Evolutionary conservation across 1,140 invertebrate genomes (phyloP).

Genomic region (Sycobia sp.): DNA sequence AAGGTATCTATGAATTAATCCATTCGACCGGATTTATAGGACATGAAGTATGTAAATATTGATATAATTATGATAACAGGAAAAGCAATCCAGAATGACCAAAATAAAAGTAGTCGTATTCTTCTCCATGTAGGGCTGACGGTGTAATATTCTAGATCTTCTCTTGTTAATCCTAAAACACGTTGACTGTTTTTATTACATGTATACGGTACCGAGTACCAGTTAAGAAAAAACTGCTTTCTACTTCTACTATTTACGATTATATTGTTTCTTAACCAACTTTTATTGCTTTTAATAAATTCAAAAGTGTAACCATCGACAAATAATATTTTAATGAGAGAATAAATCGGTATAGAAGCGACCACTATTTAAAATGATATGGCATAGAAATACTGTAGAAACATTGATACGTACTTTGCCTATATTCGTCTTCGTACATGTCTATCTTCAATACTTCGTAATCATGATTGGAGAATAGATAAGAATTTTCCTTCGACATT

Average conservation of each 20-base stretch:
- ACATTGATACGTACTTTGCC: background rate
- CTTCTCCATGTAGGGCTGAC: slow-evolving; percentile 46
- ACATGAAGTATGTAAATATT: slow-evolving; percentile 42
- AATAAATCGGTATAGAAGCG: too few relatives aligned
- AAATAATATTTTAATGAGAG: too few relatives aligned
- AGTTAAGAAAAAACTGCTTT: slow-evolving; percentile 5
- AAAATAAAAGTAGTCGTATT: slow-evolving; percentile 46
- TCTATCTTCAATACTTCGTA: too few relatives aligned
- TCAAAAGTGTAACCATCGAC: background rate
- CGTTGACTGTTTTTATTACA: too few relatives aligned
- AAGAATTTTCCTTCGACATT: slow-evolving; percentile 34
- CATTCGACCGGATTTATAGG: slow-evolving; percentile 32
- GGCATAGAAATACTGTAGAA: too few relatives aligned
- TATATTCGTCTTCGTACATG: too few relatives aligned
- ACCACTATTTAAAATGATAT: too few relatives aligned
- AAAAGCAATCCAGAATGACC: slow-evolving; percentile 46
- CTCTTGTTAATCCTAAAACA: slow-evolving; percentile 38
- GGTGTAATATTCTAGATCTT: slow-evolving; percentile 40
- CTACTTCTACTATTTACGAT: background rate
- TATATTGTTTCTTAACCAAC: background rate
- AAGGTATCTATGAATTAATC: slow-evolving; percentile 5
- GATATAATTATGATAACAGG: slow-evolving; percentile 40
- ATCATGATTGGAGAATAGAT: slow-evolving; percentile 27
- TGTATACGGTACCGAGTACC: too few relatives aligned
- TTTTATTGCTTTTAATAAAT: background rate